Evolutionary conservation across 2,113 vertebrate genomes (phyloP).

Genomic region (Pteronura brasiliensis): DNA sequence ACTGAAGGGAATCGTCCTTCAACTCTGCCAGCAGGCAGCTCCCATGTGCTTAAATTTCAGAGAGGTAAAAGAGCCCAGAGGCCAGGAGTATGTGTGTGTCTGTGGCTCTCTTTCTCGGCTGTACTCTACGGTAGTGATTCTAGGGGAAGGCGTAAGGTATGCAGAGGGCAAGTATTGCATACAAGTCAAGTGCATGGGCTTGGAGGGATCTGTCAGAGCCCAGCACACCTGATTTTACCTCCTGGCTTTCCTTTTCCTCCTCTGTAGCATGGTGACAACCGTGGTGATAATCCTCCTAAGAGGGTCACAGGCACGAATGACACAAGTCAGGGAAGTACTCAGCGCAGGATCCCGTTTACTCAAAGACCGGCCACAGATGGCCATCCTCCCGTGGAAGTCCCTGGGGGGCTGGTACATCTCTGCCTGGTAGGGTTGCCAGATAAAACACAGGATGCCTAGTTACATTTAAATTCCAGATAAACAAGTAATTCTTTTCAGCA

Average conservation of each 20-base stretch:
- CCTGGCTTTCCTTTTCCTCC: neutral
- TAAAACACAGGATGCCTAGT: neutral
- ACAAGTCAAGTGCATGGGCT: neutral
- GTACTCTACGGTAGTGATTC: neutral
- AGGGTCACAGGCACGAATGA: neutral
- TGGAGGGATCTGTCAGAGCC: neutral
- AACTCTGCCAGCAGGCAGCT: neutral
- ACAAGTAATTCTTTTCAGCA: neutral
- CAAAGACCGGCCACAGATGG: neutral
- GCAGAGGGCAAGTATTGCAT: neutral
- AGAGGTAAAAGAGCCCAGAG: neutral
- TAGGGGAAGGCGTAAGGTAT: rapidly evolving
- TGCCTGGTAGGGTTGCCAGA: neutral
- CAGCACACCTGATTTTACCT: neutral
- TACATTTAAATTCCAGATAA: neutral
- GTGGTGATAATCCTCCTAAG: neutral
- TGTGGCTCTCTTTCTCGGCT: neutral
- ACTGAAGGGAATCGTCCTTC: neutral
- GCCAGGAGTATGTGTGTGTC: rapidly evolving
- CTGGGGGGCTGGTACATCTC: neutral
- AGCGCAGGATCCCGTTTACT: neutral
- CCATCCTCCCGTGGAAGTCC: neutral
- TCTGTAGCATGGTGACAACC: neutral
- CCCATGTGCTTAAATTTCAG: neutral
- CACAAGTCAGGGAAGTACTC: neutral